Conservation (phyloP, 2,113 vertebrate genomes). For the Rafetus swinhoei region DNA sequence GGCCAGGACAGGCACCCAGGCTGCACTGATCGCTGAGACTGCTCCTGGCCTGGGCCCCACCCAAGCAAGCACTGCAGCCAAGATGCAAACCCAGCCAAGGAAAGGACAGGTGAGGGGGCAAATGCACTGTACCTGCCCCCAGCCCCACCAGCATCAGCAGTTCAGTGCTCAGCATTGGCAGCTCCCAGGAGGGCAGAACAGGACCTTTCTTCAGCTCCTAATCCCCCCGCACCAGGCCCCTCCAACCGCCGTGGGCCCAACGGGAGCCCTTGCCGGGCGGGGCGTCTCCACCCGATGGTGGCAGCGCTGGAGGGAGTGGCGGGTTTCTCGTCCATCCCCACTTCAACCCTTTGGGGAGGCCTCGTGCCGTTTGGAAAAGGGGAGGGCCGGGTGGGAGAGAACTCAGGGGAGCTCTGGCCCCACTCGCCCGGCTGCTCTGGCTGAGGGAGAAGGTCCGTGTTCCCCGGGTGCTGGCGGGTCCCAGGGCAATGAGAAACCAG, state of each 20-base stretch:
- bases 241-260: not conserved
- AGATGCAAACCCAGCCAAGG: not conserved
- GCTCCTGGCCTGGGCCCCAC: not conserved
- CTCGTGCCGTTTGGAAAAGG: not conserved
- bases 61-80: not conserved
- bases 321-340: not conserved
- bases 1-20: not conserved
- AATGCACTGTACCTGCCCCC: not conserved
- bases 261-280: not conserved
- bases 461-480: not conserved
- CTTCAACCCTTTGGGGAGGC: too few species aligned
- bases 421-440: not conserved
- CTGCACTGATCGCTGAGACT: not conserved
- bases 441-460: not conserved
- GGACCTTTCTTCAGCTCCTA: not conserved
- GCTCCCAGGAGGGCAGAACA: not conserved
- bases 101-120: not conserved
- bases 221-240: not conserved
- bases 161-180: too few species aligned
- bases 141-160: not conserved
- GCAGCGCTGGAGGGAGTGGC: not conserved
- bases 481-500: not conserved
- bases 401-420: not conserved
- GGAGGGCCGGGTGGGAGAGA: too few species aligned
- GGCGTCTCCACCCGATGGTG: not conserved